Conservation (phyloP, 2,797 vertebrate genomes). For the Pyrocephalus nanus region DNA sequence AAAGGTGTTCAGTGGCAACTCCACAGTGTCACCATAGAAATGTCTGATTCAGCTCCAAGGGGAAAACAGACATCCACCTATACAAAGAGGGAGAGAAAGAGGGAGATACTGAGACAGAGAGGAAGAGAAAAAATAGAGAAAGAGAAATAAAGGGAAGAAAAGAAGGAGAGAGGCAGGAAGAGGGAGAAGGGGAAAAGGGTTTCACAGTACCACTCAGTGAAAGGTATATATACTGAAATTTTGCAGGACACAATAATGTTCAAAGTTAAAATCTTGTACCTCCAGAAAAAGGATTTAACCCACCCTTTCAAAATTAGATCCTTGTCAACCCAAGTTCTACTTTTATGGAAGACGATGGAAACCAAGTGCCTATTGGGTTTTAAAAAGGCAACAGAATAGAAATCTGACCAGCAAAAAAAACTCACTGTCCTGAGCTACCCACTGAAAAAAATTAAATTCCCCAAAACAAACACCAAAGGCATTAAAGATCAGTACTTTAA, state of each 20-base stretch:
- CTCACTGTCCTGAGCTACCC: background rate
- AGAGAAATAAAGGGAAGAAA: background rate
- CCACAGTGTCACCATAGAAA: background rate
- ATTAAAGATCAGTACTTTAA: background rate
- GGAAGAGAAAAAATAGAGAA: background rate
- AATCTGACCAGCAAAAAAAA: background rate
- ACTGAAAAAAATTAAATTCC: conserved; percentile 4
- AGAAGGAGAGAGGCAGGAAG: background rate
- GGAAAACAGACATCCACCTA: background rate
- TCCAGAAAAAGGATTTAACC: background rate
- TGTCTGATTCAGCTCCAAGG: background rate
- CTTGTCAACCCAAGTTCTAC: background rate
- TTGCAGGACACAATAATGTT: background rate
- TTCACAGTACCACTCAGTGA: background rate
- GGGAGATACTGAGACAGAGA: background rate
- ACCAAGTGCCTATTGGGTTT: background rate
- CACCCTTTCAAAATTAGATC: background rate
- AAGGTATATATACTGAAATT: background rate
- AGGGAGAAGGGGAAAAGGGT: background rate
- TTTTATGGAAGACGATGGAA: background rate
- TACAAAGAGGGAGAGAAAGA: background rate
- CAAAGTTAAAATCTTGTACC: background rate
- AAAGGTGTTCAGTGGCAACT: background rate
- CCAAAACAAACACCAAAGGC: background rate
- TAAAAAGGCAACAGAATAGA: background rate